Evolutionary conservation across 2,888 invertebrate genomes (phyloP).

Genomic region (Eupithecia tripunctaria): DNA sequence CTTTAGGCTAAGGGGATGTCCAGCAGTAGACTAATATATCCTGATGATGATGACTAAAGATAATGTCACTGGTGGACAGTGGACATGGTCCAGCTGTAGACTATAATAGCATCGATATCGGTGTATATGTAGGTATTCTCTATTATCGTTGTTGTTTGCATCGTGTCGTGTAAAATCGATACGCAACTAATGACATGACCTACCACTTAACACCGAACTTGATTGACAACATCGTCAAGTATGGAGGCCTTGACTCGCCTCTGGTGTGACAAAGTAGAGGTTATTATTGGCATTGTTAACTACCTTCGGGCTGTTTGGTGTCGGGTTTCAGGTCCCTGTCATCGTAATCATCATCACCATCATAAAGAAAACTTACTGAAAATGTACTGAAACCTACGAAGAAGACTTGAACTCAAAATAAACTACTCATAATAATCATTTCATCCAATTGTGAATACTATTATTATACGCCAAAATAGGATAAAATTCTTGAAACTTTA

Average conservation of each 20-base stretch:
- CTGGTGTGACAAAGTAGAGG: neutral
- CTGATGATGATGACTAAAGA: too few species aligned
- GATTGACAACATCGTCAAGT: neutral
- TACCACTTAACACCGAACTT: neutral
- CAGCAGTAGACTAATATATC: too few species aligned
- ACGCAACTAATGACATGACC: neutral
- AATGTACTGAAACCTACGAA: too few species aligned
- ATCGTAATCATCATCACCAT: neutral
- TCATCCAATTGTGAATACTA: too few species aligned
- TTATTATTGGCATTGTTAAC: neutral
- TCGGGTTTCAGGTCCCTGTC: neutral
- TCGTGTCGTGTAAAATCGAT: neutral
- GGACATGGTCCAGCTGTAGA: neutral
- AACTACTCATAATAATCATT: too few species aligned
- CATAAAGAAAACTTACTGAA: too few species aligned
- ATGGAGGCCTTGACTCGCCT: conserved; percentile 2
- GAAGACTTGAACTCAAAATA: too few species aligned
- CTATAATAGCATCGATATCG: neutral
- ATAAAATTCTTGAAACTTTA: too few species aligned
- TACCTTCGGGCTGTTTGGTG: neutral
- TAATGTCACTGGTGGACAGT: too few species aligned
- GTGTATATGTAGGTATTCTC: neutral
- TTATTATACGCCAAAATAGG: too few species aligned
- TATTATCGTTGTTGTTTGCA: neutral
- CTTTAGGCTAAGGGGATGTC: too few species aligned